Evolutionary conservation across 23 tunicate genomes (phyloP), one percentile per base, ranked within the genome.

Genomic region (Corella eumyota): DNA sequence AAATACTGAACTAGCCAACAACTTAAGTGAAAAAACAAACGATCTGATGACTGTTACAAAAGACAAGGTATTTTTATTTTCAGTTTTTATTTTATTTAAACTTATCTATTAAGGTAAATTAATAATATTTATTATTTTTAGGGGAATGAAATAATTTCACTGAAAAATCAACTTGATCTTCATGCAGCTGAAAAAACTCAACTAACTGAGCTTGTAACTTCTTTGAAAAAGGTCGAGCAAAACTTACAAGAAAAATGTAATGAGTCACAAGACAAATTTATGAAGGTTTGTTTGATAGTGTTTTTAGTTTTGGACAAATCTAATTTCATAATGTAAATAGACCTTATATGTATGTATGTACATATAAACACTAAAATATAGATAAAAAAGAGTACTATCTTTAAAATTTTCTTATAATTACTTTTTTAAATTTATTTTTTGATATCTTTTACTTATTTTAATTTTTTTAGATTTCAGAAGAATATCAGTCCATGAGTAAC

Each of bases 111-210:
- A n/a, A n/a, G n/a, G n/a, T n/a, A n/a, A n/a, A n/a, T n/a, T n/a
- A n/a, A n/a, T n/a, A n/a, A n/a, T n/a, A n/a, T 51, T 7, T 51
- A 7, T 51, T 31, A 6, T 32, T 50, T 58, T 9, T 45, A 70
- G 73, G 71, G 62, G 58, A 63, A 70, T 63, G 94, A 84, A 31
- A 30, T 84, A 19, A 66, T 84, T 3, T 74, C 83, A 2, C 67
- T 85, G 23, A 64, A 68, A 55, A 32, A 75, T 20, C 67, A 64
- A 36, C 50, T 85, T 34, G 85, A 85, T 25, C 32, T 85, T 38
- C 52, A 73, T 21, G 25, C 45, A 30, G 60, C 59, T 61, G 95
- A 85, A 64, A 68, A 50, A 33, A 60, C 71, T 17, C 78, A 76
- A 60, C 64, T 77, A 38, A 64, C 34, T 31, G 68, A 71, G 26